phyloP scores from a whole-genome alignment of 2,888 invertebrate genomes.

The Drosophila neotestacea region DNA sequence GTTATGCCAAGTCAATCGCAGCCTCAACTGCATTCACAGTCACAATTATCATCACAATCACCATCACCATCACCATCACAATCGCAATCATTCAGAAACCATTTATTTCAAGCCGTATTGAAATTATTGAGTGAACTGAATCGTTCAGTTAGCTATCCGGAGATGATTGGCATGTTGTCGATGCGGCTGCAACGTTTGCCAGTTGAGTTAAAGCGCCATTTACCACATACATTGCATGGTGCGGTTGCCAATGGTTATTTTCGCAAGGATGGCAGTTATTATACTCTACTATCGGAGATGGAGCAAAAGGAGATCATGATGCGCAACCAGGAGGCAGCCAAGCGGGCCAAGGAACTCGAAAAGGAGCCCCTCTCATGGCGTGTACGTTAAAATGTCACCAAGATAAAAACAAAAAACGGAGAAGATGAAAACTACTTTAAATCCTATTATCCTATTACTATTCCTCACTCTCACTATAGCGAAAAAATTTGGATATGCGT shows the following conservation, averaged over 20 bases:
- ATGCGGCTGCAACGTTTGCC: conserved; percentile 51
- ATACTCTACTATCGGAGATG: conserved; percentile 55
- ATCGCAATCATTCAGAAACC: background rate
- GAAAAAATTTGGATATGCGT: too few species aligned
- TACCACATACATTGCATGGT: conserved; percentile 52
- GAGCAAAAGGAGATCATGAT: conserved; percentile 60
- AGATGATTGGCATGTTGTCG: conserved; percentile 55
- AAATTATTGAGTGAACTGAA: conserved; percentile 46
- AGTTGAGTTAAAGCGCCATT: conserved; percentile 62
- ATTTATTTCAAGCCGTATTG: conserved; percentile 47
- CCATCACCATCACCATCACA: conserved; percentile 8
- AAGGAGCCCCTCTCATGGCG: conserved; percentile 71
- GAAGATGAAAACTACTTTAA: background rate
- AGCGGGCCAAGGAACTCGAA: conserved; percentile 66
- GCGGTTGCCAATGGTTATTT: conserved; percentile 65
- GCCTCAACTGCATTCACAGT: conserved; percentile 30
- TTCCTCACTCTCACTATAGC: background rate
- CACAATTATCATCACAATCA: conserved; percentile 29
- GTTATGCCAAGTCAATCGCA: conserved; percentile 44
- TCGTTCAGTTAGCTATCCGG: conserved; percentile 64
- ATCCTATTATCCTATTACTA: background rate
- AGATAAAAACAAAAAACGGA: conserved; percentile 2
- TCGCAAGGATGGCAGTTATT: conserved; percentile 60
- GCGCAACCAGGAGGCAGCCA: conserved; percentile 59
- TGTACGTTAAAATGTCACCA: conserved; percentile 45